Evolutionary conservation across 2,797 vertebrate species (phyloP), one percentile per base, ranked within the genome.

Genomic region (Schizopygopsis malacanthus): DNA sequence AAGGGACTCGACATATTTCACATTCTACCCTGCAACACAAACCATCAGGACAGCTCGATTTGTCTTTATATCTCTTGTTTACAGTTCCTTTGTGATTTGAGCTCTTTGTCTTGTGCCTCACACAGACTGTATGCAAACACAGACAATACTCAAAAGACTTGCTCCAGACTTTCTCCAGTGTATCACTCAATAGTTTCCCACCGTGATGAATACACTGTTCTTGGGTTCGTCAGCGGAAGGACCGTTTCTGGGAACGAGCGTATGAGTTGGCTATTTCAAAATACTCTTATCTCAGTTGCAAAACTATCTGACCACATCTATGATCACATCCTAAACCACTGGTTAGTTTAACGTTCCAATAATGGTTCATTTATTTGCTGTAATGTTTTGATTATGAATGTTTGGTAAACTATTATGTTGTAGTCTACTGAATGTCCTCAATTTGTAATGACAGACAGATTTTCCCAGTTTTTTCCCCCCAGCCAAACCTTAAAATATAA

Each of bases 11-110:
- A 33, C 7, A 65, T 33, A 22, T 75, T 65, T 47, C 37, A 67
- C 25, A 16, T 77, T 56, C 47, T 76, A 83, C 41, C 65, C 41
- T 54, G 28, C 43, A 72, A 61, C 67, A 69, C 50, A 83, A 87
- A 86, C 69, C 73, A 73, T 81, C 73, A 79, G 39, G n/a, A 47
- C 71, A 79, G 20, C 63, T 81, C 52, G n/a, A 56, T 90, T 85
- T 82, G 25, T 89, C 81, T 80, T 45, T 59, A 75, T 82, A 45
- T 69, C 79, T 25, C 18, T 37, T 81, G 72, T 87, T 86, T 85
- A 85, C 45, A 84, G n/a, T 20, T 18, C 28, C 45, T 47, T 59
- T 47, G 20, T 47, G 18, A 37, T 81, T 43, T n/a, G 56, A 73
- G 50, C 63, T 72, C 18, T 67, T 71, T 80, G 80, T 88, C 54